phyloP scores from a whole-genome alignment of 2,797 vertebrate species.

The Anabacerthia variegaticeps region DNA sequence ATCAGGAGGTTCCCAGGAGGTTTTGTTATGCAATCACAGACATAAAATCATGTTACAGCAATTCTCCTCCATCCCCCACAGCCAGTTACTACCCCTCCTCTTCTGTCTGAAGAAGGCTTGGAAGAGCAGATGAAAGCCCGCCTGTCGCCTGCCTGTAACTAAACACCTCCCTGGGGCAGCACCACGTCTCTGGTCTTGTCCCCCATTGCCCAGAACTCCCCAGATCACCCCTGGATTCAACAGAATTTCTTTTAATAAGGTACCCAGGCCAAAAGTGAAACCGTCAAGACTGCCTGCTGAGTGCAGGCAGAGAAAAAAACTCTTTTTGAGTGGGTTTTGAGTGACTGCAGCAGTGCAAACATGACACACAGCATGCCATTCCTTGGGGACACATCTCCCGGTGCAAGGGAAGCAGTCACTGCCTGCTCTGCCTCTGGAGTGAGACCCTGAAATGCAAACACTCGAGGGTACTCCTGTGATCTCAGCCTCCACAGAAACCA shows the following conservation, averaged over 20 bases:
- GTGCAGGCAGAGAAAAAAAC: not conserved
- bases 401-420: not conserved
- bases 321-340: not conserved
- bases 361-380: not conserved
- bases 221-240: not conserved
- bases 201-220: not conserved
- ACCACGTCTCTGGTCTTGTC: not conserved
- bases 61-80: conserved; percentile 38
- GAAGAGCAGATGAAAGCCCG: conserved; percentile 27
- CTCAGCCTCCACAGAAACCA: not conserved
- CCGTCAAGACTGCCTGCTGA: not conserved
- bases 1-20: conserved; percentile 44
- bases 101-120: not conserved
- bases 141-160: conserved; percentile 46
- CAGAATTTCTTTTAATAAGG: not conserved
- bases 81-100: conserved; percentile 14
- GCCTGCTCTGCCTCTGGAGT: not conserved
- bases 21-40: conserved; percentile 55
- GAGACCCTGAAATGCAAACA: not conserved
- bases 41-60: conserved; percentile 53
- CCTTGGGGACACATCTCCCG: not conserved
- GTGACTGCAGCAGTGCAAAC: not conserved
- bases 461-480: not conserved
- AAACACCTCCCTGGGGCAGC: not conserved
- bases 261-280: not conserved